Percentiles rank a stretch among this genome's conserved stretches.
Conservation (phyloP, 2,113 vertebrate species). For the Gopherus flavomarginatus region DNA sequence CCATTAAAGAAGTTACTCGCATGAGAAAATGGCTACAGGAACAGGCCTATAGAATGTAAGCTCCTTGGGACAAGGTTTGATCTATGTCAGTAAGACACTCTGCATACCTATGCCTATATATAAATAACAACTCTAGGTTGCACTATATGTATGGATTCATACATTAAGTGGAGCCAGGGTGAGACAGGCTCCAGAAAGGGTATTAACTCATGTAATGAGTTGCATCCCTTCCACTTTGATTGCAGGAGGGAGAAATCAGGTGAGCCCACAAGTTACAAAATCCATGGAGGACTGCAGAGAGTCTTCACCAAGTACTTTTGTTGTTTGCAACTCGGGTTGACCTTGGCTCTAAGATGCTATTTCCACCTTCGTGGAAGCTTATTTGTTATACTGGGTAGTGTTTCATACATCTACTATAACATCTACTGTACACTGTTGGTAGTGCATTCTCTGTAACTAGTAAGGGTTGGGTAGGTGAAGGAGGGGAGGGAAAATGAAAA, state of each 20-base stretch:
- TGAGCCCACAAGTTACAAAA: background rate
- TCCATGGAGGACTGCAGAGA: background rate
- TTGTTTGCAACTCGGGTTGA: background rate
- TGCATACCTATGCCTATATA: background rate
- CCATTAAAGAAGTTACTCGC: background rate
- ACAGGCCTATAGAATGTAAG: background rate
- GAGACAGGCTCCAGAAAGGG: background rate
- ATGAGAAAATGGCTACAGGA: background rate
- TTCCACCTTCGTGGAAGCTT: background rate
- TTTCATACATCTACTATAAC: background rate
- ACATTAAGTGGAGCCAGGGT: background rate
- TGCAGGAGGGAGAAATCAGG: background rate
- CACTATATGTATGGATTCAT: background rate
- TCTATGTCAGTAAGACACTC: background rate
- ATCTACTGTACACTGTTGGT: background rate
- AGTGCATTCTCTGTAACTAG: background rate
- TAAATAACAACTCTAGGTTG: background rate
- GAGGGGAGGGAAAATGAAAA: background rate
- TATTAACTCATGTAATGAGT: background rate
- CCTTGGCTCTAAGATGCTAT: background rate
- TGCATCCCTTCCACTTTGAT: background rate
- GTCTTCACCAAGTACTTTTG: background rate
- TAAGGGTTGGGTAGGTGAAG: background rate
- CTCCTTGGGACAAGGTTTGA: fast-evolving
- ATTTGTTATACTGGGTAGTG: too few species aligned